phyloP scores from a whole-genome alignment of 2,888 invertebrate genomes.

The Rapana venosa region DNA sequence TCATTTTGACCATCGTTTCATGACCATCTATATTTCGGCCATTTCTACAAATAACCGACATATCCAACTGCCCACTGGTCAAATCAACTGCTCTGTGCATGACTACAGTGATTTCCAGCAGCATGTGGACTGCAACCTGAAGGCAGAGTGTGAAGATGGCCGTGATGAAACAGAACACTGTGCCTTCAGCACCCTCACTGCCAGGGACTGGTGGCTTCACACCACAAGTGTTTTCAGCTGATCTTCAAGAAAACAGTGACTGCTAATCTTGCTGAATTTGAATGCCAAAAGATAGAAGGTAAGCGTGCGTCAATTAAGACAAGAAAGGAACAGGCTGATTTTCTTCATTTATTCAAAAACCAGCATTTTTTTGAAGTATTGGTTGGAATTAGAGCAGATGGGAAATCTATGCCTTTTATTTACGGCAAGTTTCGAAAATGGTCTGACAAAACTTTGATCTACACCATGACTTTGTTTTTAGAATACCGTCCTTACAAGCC shows the following conservation, averaged over 20 bases:
- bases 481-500: not conserved
- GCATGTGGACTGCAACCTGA: slow-evolving; percentile 11
- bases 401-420: not conserved
- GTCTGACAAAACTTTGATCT: not conserved
- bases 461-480: not conserved
- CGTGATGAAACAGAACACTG: slow-evolving; percentile 24
- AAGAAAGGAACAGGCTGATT: not conserved
- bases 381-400: not conserved
- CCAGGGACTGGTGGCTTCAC: slow-evolving; percentile 6
- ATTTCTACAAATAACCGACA: not conserved
- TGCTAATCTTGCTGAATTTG: not conserved
- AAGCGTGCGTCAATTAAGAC: not conserved
- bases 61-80: not conserved
- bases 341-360: not conserved
- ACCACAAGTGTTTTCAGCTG: not conserved
- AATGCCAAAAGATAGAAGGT: not conserved
- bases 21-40: not conserved
- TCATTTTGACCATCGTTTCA: not conserved
- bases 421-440: not conserved
- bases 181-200: slow-evolving; percentile 13
- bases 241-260: not conserved
- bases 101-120: not conserved
- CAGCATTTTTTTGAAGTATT: no score
- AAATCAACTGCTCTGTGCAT: not conserved
- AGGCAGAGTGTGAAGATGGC: not conserved